A percentile compares a stretch with the other conserved stretches of the same genome.
Evolutionary conservation across 53 echinoderm and acorn worm species (phyloP).

Genomic region (Glandiceps talaboti): DNA sequence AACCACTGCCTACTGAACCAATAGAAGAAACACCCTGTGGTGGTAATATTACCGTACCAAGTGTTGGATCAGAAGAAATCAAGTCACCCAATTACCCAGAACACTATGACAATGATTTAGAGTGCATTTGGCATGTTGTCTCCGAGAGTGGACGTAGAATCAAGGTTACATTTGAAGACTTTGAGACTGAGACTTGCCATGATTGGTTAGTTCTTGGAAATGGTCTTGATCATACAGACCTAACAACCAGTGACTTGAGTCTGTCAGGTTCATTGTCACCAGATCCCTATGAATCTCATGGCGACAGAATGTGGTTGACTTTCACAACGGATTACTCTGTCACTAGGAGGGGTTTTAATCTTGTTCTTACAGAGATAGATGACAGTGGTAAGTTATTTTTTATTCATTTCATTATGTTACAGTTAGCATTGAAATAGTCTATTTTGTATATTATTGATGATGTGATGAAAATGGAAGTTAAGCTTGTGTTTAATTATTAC

Average conservation of each 20-base stretch:
- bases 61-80: conserved; percentile 5
- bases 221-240: not conserved
- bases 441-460: too few species aligned
- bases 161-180: not conserved
- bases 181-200: not conserved
- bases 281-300: not conserved
- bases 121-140: conserved; percentile 25
- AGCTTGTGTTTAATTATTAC: too few species aligned
- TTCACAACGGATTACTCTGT: conserved; percentile 31
- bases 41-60: not conserved
- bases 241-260: not conserved
- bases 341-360: conserved; percentile 31
- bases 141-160: conserved; percentile 7
- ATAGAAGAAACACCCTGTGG: not conserved
- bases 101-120: conserved; percentile 24
- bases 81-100: conserved; percentile 32
- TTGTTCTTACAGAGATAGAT: not conserved
- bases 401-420: not conserved
- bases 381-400: not conserved
- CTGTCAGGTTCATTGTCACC: not conserved
- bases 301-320: conserved; percentile 17
- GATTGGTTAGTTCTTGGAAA: not conserved
- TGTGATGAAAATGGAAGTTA: too few species aligned
- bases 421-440: not conserved
- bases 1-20: not conserved